These are phyloP conservation scores for Ivindomyrus marchei DNA, from an alignment of 2,113 vertebrate species.

Conservation along the genomic window DNA sequence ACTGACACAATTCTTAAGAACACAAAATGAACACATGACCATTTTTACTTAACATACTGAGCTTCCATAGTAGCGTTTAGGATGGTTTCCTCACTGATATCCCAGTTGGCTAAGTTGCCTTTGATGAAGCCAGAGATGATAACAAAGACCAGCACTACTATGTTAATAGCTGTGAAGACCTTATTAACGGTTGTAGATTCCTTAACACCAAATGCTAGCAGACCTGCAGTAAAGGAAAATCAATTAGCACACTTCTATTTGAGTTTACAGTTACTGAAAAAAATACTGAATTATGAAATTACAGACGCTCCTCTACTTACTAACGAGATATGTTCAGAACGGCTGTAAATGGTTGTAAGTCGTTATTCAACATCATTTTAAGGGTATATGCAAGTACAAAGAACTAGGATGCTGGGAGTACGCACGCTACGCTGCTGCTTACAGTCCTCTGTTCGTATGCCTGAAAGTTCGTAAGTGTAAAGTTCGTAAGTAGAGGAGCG, in stretches of 20 bases:
- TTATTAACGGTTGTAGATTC: slow-evolving; percentile 75
- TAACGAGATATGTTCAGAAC: no score
- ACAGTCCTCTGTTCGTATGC: no score
- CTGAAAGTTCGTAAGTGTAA: no score
- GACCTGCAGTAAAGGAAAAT: slow-evolving; percentile 47
- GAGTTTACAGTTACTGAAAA: no score
- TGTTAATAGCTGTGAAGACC: slow-evolving; percentile 70
- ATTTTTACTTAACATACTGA: slow-evolving; percentile 29
- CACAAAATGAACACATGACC: not conserved
- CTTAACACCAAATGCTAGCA: slow-evolving; percentile 77
- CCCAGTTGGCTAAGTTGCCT: slow-evolving; percentile 69
- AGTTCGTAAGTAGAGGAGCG: no score
- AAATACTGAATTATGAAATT: not conserved
- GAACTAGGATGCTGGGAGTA: no score
- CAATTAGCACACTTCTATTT: not conserved
- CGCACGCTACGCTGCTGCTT: no score
- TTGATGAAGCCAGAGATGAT: slow-evolving; percentile 70
- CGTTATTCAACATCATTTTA: no score
- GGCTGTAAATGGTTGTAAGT: no score
- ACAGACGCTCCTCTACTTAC: no score
- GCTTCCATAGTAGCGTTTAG: slow-evolving; percentile 17
- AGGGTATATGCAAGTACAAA: no score
- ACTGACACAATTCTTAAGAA: not conserved
- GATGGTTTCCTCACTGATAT: slow-evolving; percentile 54
- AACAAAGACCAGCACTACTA: slow-evolving; percentile 69